Evolutionary conservation across 1,140 invertebrate species (phyloP).

Genomic region (Dendroctonus ponderosae): DNA sequence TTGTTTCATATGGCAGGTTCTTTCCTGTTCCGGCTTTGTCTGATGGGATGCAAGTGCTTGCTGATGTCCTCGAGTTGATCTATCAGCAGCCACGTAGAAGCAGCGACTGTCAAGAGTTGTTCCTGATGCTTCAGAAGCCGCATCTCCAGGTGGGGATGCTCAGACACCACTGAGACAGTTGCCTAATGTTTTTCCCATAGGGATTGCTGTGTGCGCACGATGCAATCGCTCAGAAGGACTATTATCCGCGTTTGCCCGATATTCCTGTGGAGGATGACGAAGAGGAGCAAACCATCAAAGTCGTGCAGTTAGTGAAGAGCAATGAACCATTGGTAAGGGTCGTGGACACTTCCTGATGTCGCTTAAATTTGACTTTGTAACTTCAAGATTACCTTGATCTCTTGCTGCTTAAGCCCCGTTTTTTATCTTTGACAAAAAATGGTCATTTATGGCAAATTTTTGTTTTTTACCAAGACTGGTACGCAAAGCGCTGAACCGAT

Average conservation of each 20-base stretch:
- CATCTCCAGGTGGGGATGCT: conserved; percentile 72
- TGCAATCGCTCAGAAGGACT: conserved; percentile 92
- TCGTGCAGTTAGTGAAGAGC: conserved; percentile 94
- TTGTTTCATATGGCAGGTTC: conserved; percentile 5
- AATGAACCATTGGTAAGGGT: conserved; percentile 88
- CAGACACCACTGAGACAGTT: background rate
- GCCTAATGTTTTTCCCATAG: conserved; percentile 53
- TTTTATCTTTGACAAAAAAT: background rate
- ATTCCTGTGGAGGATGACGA: conserved; percentile 87
- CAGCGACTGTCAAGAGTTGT: conserved; percentile 74
- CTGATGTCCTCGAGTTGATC: conserved; percentile 67
- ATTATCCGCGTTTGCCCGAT: conserved; percentile 86
- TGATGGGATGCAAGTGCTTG: conserved; percentile 72
- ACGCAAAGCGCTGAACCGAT: conserved; percentile 87
- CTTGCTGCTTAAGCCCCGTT: too few species aligned
- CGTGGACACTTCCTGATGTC: too few species aligned
- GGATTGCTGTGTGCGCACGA: conserved; percentile 90
- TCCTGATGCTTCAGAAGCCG: conserved; percentile 77
- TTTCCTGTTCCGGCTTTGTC: conserved; percentile 67
- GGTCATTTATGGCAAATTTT: conserved; percentile 39
- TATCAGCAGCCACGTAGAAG: conserved; percentile 61
- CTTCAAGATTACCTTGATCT: too few species aligned
- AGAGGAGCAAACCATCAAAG: conserved; percentile 89
- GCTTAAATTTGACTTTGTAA: too few species aligned
- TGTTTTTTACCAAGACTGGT: conserved; percentile 75